Conservation (phyloP, 2,888 invertebrate genomes). For the Phyto melanocephala region DNA sequence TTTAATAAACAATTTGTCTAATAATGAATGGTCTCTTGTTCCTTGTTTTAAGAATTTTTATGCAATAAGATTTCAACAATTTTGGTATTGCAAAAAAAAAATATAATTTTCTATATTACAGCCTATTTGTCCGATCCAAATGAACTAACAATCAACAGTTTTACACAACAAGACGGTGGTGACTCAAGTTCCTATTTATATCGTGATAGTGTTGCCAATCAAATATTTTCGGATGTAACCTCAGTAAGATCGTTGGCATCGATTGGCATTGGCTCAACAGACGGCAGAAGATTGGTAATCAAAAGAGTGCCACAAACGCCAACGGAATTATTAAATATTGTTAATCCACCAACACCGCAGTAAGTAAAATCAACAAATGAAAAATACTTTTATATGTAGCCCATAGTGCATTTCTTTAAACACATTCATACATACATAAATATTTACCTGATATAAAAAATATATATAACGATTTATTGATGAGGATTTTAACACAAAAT, state of each 20-base stretch:
- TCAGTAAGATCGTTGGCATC: constrained; percentile 90
- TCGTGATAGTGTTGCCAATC: constrained; percentile 82
- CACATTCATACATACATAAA: no score
- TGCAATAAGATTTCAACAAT: no score
- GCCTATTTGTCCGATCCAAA: constrained; percentile 72
- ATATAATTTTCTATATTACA: constrained; percentile 59
- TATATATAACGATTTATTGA: neutral
- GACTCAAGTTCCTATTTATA: constrained; percentile 80
- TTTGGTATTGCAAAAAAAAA: no score
- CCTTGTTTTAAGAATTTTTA: no score
- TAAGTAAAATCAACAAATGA: constrained; percentile 69
- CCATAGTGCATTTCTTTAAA: neutral
- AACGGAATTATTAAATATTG: constrained; percentile 90
- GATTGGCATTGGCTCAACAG: constrained; percentile 93
- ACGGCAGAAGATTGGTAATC: constrained; percentile 91
- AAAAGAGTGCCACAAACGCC: constrained; percentile 91
- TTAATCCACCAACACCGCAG: constrained; percentile 89
- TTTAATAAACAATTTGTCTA: no score
- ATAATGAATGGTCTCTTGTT: no score
- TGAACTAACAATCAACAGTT: constrained; percentile 79
- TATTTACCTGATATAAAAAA: no score
- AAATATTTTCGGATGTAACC: constrained; percentile 83
- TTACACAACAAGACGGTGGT: constrained; percentile 77
- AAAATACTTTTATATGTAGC: neutral
- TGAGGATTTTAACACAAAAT: constrained; percentile 30